Base-by-base conservation (phyloP, 2,113 vertebrate species). In the Pitta sordida region DNA sequence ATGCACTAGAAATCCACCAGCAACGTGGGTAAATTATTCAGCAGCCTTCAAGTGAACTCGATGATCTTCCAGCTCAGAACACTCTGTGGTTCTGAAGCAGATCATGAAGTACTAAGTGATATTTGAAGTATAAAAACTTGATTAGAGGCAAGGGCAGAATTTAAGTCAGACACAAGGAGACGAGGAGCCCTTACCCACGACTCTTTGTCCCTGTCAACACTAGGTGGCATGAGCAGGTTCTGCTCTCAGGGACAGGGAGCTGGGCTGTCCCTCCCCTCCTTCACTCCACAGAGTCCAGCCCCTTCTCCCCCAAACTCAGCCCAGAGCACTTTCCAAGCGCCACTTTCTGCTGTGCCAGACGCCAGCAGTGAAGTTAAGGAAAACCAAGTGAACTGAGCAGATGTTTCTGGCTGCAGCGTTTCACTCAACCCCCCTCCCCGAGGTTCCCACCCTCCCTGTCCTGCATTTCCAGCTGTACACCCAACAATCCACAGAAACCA, bases 191-290 rank as follows among this genome's bases (percentile, higher is more conserved):
- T 30, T 2, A 16, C 15, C 34, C n/a, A 2, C 1, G 9, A 30
- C 27, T 14, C 41, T 21, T 3, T 2, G 24, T 10, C 8, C 4
- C 53, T 65, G 4, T 5, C 51, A 52, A 78, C 96, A 68, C 79
- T 86, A 94, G 96, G 85, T 84, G 96, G 94, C 93, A 93, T 2
- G 27, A 77, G 64, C 26, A 93, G 70, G 74, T 34, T 88, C 74
- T 32, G 60, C 36, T 85, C 76, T 17, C 36, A 2, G 60, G 39
- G 26, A 75, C 23, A 53, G 53, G 56, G 39, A 55, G 69, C 74
- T 11, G 52, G 59, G 48, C 71, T 87, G 73, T 7, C 49, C 17
- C 26, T 44, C 15, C 34, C 29, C 70, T 68, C 16, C 1, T 56
- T 76, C 62, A 10, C 7, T 13, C 5, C 20, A 43, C 18, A 41